Base-by-base conservation (phyloP, 2,888 invertebrate genomes). In the Lepidocyrtinus sp. region DNA sequence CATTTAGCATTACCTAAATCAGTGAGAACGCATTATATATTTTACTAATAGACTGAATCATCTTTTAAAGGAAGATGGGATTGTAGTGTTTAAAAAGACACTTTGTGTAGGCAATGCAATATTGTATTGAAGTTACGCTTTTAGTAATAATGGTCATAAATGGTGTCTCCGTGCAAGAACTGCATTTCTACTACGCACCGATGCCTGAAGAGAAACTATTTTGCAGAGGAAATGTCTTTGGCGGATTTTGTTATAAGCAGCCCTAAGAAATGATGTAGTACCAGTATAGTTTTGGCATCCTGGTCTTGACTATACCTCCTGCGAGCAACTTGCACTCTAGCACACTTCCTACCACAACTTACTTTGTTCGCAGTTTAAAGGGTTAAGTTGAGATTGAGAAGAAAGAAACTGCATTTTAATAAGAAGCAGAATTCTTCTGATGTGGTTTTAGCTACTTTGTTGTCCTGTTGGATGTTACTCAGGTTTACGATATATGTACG, bases 221-320 rank as follows among this genome's bases (percentile, higher is more conserved):
- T 45, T 22, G 67, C 50, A 46, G 63, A 21, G 55, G 59, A 59
- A 59, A 59, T 59, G 59, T 59, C 59, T 59, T 59, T n/a, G 59
- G 59, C 59, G 59, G 59, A 59, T 59, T 59, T n/a, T 61, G 27
- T 36, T 62, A 62, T 71, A 45, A 36, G 62, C 45, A 27, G 62
- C 15, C 24, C 26, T 36, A 59, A 25, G 36, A 25, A 61, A 36
- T 55, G 50, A 17, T 24, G 50, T 19, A 22, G 75, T 63, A 69
- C 63, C 27, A 70, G 76, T 64, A 70, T 27, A 17, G 36, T 36
- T 61, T 61, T 12, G 25, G 45, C 63, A 63, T 64, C 64, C 45
- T 19, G 71, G 71, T 70, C 26, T 61, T 77, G 36, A 71, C 71
- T 77, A 19, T 21, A 45, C 62, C 46, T 46, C 27, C 50, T 65